A percentile compares a stretch with the other conserved stretches of the same genome.
Evolutionary conservation across 1,140 invertebrate genomes (phyloP).

Genomic region (Pseudomyrmex cubaensis): DNA sequence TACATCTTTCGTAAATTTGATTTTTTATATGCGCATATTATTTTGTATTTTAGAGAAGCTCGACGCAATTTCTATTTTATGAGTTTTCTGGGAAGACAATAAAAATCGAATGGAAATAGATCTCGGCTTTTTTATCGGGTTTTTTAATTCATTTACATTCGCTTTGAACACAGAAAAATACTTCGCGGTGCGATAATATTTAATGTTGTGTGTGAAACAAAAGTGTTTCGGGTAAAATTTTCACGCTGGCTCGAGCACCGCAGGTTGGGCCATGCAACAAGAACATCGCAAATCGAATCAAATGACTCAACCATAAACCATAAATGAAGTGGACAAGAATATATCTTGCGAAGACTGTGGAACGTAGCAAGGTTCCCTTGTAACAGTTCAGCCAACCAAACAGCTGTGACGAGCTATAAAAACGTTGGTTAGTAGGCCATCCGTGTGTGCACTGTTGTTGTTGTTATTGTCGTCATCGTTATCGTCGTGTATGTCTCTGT

Average conservation of each 20-base stretch:
- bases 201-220: not conserved
- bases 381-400: conserved; percentile 86
- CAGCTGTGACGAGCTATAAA: conserved; percentile 86
- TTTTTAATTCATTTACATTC: conserved; percentile 43
- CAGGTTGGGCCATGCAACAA: conserved; percentile 84
- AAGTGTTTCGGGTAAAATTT: not conserved
- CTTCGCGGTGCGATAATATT: conserved; percentile 43
- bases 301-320: conserved; percentile 81
- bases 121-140: not conserved
- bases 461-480: not conserved
- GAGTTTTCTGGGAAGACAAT: conserved; percentile 35
- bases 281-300: conserved; percentile 83
- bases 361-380: conserved; percentile 86
- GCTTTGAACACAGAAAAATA: conserved; percentile 47
- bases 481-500: conserved; percentile 31
- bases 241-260: conserved; percentile 77
- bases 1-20: not conserved
- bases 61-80: conserved; percentile 35
- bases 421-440: conserved; percentile 82
- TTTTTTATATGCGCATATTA: not conserved
- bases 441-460: conserved; percentile 64
- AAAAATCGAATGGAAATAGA: conserved; percentile 12
- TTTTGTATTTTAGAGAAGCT: conserved; percentile 9
- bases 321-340: conserved; percentile 78
- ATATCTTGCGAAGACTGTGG: conserved; percentile 85